phyloP scores from a whole-genome alignment of 2,888 invertebrate genomes.

The Ashinkailepas kermadecensis region DNA sequence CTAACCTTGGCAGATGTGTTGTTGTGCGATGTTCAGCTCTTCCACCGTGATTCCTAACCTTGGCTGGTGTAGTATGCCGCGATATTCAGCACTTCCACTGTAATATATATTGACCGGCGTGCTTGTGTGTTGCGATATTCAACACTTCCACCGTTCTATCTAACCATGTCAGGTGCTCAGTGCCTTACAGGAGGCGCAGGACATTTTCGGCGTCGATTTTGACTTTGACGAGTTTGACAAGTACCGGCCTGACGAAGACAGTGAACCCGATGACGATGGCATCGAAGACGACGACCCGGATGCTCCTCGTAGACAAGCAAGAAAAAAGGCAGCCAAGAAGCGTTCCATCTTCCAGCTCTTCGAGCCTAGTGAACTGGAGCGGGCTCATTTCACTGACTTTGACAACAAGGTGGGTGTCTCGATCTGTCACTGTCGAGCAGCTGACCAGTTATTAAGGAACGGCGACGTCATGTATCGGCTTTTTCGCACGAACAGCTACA shows the following conservation, averaged over 20 bases:
- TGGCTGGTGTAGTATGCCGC: too few relatives aligned
- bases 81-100: too few relatives aligned
- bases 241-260: slow-evolving; percentile 75
- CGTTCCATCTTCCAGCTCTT: slow-evolving; percentile 89
- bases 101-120: too few relatives aligned
- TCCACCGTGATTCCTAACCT: too few relatives aligned
- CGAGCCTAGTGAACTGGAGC: slow-evolving; percentile 93
- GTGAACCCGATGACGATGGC: slow-evolving; percentile 66
- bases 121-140: too few relatives aligned
- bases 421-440: too few relatives aligned
- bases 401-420: slow-evolving; percentile 53
- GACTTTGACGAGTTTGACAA: slow-evolving; percentile 86
- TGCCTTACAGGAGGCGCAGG: slow-evolving; percentile 93
- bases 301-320: slow-evolving; percentile 60
- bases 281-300: slow-evolving; percentile 57
- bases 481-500: too few relatives aligned
- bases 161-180: slow-evolving; percentile 42
- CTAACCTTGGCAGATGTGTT: too few relatives aligned
- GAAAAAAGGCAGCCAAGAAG: slow-evolving; percentile 69
- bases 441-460: too few relatives aligned
- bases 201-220: slow-evolving; percentile 98
- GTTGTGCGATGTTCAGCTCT: too few relatives aligned
- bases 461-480: too few relatives aligned
- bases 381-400: slow-evolving; percentile 88
- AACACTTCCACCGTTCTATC: too few relatives aligned